phyloP scores from a whole-genome alignment of 2,113 vertebrate species.

The Herpetotheres cachinnans region DNA sequence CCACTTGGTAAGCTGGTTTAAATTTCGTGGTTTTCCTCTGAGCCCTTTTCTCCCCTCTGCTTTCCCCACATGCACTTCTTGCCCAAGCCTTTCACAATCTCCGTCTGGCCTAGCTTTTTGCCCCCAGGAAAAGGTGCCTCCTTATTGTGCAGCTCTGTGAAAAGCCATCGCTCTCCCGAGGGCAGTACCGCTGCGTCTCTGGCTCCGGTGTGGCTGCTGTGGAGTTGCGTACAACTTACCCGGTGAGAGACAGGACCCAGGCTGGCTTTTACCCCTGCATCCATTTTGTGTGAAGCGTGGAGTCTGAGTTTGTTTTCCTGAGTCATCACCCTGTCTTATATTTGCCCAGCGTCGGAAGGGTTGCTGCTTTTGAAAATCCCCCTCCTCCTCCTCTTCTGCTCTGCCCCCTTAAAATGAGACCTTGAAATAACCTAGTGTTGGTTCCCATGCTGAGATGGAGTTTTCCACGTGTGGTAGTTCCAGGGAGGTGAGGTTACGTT shows the following conservation, averaged over 20 bases:
- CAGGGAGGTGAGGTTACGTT: neutral
- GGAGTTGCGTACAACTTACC: neutral
- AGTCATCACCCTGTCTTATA: neutral
- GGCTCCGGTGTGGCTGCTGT: neutral
- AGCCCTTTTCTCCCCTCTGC: neutral
- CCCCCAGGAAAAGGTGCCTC: neutral
- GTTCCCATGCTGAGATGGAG: neutral
- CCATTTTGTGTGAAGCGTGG: rapidly evolving
- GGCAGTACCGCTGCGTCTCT: neutral
- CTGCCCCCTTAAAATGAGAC: neutral
- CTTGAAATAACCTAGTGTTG: neutral
- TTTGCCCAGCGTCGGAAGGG: neutral
- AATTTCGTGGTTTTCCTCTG: neutral
- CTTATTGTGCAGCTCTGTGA: neutral
- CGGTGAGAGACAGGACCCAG: rapidly evolving
- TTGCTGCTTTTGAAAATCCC: neutral
- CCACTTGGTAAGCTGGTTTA: constrained; percentile 10
- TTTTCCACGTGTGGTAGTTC: neutral
- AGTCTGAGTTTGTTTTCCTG: neutral
- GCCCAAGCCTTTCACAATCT: constrained; percentile 15
- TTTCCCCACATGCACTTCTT: neutral
- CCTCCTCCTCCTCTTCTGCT: neutral
- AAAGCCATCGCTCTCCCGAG: neutral
- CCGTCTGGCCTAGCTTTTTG: neutral
- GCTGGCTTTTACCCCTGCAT: neutral